Evolutionary conservation across 2,797 vertebrate genomes (phyloP).

Genomic region (Pipistrellus nathusii): DNA sequence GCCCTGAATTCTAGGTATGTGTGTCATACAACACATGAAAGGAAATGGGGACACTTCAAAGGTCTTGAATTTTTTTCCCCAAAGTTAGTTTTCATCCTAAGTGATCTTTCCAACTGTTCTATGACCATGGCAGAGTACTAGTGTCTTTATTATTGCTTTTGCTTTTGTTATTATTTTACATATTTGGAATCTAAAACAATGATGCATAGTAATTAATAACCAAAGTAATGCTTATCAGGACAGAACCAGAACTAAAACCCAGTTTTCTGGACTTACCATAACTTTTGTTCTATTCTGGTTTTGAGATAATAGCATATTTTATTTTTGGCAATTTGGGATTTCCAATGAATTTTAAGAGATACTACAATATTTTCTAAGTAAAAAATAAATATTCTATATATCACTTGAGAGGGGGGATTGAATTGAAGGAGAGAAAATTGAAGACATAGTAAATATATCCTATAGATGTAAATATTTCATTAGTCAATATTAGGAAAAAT

Average conservation of each 20-base stretch:
- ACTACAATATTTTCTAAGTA: slow-evolving; percentile 17
- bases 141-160: not conserved
- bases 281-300: not conserved
- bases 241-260: not conserved
- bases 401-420: not conserved
- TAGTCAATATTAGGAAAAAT: not conserved
- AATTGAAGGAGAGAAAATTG: not conserved
- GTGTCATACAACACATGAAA: not conserved
- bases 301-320: not conserved
- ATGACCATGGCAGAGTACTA: not conserved
- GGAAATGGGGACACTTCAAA: not conserved
- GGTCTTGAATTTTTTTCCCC: not conserved
- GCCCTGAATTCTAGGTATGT: not conserved
- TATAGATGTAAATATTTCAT: not conserved
- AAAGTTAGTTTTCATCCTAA: not conserved
- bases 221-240: not conserved
- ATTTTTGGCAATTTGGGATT: not conserved
- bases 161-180: not conserved
- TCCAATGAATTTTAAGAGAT: slow-evolving; percentile 48
- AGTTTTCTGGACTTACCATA: not conserved
- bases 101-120: not conserved
- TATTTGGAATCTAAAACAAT: slow-evolving; percentile 12
- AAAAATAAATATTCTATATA: not conserved
- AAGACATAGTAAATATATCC: not conserved
- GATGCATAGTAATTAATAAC: not conserved